phyloP scores from a whole-genome alignment of 2,113 vertebrate genomes.

The Paratilapia polleni region DNA sequence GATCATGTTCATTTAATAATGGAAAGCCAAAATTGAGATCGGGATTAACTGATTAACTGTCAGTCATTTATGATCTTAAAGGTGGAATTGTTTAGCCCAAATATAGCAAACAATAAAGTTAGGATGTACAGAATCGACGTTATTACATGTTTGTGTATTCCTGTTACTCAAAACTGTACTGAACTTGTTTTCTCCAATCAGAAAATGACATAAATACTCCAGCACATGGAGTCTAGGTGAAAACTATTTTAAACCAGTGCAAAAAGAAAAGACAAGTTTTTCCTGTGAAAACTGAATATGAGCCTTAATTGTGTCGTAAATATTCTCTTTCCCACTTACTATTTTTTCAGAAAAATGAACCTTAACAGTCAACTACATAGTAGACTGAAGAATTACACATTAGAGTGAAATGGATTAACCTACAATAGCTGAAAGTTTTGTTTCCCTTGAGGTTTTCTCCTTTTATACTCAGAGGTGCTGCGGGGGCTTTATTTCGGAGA shows the following conservation, averaged over 20 bases:
- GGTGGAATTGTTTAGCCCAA: not conserved
- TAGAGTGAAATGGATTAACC: slow-evolving; percentile 45
- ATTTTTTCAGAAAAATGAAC: not conserved
- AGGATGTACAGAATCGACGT: not conserved
- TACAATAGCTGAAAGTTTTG: slow-evolving; percentile 42
- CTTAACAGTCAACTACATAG: not conserved
- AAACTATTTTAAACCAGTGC: not conserved
- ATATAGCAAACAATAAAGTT: not conserved
- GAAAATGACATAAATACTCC: not conserved
- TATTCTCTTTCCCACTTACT: not conserved
- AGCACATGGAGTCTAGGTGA: not conserved
- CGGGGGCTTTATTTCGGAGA: slow-evolving; percentile 39
- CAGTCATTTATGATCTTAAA: not conserved
- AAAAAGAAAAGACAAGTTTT: not conserved
- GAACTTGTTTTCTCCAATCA: not conserved
- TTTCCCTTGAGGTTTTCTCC: slow-evolving; percentile 40
- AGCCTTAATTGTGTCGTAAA: slow-evolving; percentile 26
- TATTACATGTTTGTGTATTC: not conserved
- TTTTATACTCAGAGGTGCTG: slow-evolving; percentile 9
- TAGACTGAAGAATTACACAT: not conserved
- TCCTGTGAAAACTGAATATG: not conserved
- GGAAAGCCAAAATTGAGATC: too few species aligned
- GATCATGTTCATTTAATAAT: too few species aligned
- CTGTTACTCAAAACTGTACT: not conserved
- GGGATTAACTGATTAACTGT: not conserved